These are phyloP conservation scores for Eremophila alpestris DNA, from an alignment of 2,797 vertebrate genomes.

Conservation along the genomic window DNA sequence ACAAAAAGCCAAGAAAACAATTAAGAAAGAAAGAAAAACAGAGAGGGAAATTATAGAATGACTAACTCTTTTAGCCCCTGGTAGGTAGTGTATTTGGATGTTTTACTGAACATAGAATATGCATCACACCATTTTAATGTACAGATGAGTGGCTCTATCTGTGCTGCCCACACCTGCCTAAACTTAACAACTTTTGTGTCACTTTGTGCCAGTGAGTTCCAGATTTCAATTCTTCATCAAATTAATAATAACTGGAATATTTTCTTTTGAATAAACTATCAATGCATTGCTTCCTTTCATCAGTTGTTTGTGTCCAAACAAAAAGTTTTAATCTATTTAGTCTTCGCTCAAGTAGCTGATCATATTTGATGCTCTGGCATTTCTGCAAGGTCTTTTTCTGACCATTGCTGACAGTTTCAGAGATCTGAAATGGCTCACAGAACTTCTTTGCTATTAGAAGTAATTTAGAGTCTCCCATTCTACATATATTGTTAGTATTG, in stretches of 20 bases:
- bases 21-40: background rate
- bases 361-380: background rate
- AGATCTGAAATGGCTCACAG: background rate
- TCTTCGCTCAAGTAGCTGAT: background rate
- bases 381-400: background rate
- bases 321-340: background rate
- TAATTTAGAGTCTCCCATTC: background rate
- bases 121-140: background rate
- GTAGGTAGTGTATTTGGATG: background rate
- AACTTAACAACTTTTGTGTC: background rate
- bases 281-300: background rate
- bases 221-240: background rate
- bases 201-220: background rate
- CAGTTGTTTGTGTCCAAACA: background rate
- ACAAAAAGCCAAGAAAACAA: accelerated
- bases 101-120: background rate
- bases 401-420: background rate
- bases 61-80: background rate
- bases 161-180: accelerated
- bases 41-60: background rate
- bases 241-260: accelerated
- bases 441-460: background rate
- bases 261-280: background rate
- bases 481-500: background rate
- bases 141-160: background rate